phyloP scores from a whole-genome alignment of 2,113 vertebrate species.

The Hymenochirus boettgeri region DNA sequence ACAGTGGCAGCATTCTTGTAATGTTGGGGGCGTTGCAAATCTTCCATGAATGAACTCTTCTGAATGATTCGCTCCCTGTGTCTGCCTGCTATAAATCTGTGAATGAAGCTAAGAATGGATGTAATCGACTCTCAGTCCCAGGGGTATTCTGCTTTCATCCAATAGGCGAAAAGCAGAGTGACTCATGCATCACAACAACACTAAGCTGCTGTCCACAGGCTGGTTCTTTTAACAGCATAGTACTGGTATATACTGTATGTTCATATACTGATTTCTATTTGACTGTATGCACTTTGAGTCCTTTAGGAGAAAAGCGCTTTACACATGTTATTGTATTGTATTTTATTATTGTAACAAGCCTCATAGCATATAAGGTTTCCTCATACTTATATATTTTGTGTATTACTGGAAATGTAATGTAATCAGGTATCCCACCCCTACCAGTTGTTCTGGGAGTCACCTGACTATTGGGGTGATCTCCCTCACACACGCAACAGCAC shows the following conservation, averaged over 20 bases:
- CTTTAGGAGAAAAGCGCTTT: too few relatives aligned
- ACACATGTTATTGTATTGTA: too few relatives aligned
- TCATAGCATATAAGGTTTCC: too few relatives aligned
- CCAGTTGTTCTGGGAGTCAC: too few relatives aligned
- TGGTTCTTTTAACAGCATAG: neutral
- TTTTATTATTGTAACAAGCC: too few relatives aligned
- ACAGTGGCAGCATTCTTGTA: constrained; percentile 39
- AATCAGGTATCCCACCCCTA: too few relatives aligned
- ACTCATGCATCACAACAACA: constrained; percentile 75
- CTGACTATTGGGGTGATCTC: too few relatives aligned
- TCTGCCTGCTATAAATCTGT: constrained; percentile 73
- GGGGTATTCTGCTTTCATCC: constrained; percentile 59
- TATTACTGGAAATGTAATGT: too few relatives aligned
- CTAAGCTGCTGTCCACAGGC: constrained; percentile 46
- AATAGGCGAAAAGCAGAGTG: constrained; percentile 71
- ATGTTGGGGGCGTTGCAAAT: constrained; percentile 48
- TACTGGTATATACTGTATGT: neutral
- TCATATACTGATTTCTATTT: neutral
- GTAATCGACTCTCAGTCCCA: constrained; percentile 75
- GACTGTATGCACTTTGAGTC: too few relatives aligned
- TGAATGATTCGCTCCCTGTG: constrained; percentile 70
- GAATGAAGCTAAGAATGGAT: constrained; percentile 77
- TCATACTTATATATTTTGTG: too few relatives aligned
- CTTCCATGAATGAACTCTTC: constrained; percentile 88
- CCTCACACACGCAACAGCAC: too few relatives aligned